Percentiles rank a stretch among this genome's conserved stretches.
phyloP scores from a whole-genome alignment of 2,113 vertebrate species.

The Oreochromis tanganicae region DNA sequence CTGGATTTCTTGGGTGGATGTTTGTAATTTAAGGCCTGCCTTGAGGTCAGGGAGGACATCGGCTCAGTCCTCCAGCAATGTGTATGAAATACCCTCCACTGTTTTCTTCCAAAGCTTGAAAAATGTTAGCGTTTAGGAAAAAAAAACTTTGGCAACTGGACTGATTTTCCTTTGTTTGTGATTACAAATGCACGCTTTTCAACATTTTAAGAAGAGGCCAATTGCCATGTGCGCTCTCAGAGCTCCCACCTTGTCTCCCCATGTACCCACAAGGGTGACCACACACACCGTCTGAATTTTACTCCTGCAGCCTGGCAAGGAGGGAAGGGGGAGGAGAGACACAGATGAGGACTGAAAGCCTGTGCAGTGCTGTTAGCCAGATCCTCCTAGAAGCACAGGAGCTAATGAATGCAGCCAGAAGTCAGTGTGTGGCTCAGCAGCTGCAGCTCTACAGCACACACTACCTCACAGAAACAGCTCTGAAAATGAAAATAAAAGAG shows the following conservation, averaged over 20 bases:
- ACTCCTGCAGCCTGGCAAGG: not conserved
- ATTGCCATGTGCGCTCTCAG: not conserved
- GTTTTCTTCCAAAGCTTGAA: not conserved
- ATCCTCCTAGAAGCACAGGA: conserved; percentile 29
- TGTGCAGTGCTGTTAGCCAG: conserved; percentile 3
- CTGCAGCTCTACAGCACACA: conserved; percentile 4
- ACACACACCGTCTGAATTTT: conserved; percentile 20
- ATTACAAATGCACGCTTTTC: not conserved
- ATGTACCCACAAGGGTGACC: not conserved
- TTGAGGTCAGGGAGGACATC: not conserved
- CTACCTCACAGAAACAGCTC: not conserved
- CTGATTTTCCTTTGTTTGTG: not conserved
- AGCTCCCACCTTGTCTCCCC: not conserved
- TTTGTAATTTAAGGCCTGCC: not conserved
- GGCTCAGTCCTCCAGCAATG: not conserved
- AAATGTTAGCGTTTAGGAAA: fast-evolving
- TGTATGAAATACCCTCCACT: not conserved
- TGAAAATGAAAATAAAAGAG: not conserved
- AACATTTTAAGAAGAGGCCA: not conserved
- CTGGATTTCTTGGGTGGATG: not conserved
- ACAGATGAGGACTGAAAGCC: conserved; percentile 40
- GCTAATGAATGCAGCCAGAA: conserved; percentile 41
- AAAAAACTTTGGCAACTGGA: not conserved
- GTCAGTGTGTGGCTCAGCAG: conserved; percentile 29
- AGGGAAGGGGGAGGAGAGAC: not conserved